A percentile compares a stretch with the other conserved stretches of the same genome.
Conservation (phyloP, 1,140 invertebrate species). For the Micrasema longulum region DNA sequence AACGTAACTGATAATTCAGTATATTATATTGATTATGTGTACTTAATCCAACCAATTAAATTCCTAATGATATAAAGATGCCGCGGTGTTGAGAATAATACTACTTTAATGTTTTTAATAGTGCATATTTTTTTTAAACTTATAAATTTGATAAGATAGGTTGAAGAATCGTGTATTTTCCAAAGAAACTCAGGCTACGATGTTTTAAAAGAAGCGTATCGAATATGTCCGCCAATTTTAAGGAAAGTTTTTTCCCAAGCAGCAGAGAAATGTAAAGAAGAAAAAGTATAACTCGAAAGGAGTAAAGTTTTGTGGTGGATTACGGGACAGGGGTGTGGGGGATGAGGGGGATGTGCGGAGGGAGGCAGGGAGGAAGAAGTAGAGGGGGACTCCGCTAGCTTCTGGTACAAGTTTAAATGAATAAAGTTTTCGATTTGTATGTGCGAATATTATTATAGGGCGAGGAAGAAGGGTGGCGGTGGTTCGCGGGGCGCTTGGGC, state of each 20-base stretch:
- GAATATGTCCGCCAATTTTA: conserved; percentile 33
- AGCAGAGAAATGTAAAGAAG: conserved; percentile 20
- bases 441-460: conserved; percentile 53
- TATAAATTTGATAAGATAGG: too few relatives aligned
- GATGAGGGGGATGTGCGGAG: not conserved
- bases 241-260: conserved; percentile 15
- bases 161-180: not conserved
- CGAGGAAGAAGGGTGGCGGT: not conserved
- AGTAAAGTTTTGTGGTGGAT: conserved; percentile 38
- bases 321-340: conserved; percentile 1
- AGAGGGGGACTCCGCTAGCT: conserved; percentile 40
- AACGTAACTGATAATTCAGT: too few relatives aligned
- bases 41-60: too few relatives aligned
- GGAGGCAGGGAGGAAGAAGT: not conserved
- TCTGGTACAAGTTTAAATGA: conserved; percentile 54
- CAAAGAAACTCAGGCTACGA: not conserved
- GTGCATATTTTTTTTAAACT: too few relatives aligned
- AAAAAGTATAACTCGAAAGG: conserved; percentile 40
- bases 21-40: too few relatives aligned
- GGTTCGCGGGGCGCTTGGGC: not conserved
- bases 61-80: too few relatives aligned
- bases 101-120: too few relatives aligned
- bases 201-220: conserved; percentile 5
- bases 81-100: too few relatives aligned
- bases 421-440: conserved; percentile 56